Percentiles rank a stretch among this genome's conserved stretches.
Evolutionary conservation across 2,888 invertebrate genomes (phyloP).

Genomic region (Eupithecia vulgata): DNA sequence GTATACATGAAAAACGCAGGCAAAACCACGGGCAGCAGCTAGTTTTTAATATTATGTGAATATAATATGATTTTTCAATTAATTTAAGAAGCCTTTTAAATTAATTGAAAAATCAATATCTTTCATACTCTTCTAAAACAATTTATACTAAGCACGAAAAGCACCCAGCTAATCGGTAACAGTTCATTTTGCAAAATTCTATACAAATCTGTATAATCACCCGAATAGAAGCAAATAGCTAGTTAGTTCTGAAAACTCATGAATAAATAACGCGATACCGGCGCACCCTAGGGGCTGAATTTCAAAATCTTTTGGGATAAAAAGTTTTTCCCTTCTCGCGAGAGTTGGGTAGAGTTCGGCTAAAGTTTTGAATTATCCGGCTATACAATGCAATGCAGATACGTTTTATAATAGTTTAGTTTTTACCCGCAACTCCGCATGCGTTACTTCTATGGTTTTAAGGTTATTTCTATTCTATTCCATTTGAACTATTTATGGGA

Average conservation of each 20-base stretch:
- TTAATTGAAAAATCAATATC: background rate
- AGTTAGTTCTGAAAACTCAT: constrained; percentile 65
- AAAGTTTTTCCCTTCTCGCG: constrained; percentile 68
- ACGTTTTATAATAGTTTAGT: background rate
- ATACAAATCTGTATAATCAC: constrained; percentile 48
- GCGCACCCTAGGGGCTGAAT: constrained; percentile 65
- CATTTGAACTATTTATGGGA: no score
- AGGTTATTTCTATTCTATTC: no score
- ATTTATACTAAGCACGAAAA: background rate
- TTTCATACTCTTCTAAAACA: background rate
- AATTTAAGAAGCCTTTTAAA: background rate
- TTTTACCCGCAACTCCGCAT: background rate
- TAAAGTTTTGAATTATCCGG: constrained; percentile 20
- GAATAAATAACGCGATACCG: constrained; percentile 77
- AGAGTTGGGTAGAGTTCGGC: constrained; percentile 23
- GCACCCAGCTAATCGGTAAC: constrained; percentile 26
- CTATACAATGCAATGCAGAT: constrained; percentile 1
- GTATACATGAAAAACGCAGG: no score
- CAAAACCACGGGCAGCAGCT: no score
- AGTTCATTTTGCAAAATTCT: constrained; percentile 35
- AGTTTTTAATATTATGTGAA: no score
- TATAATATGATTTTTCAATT: no score
- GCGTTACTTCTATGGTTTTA: background rate
- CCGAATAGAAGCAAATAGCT: constrained; percentile 56
- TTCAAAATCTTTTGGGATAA: constrained; percentile 76